Percentiles rank a stretch among this genome's conserved stretches.
Conservation (phyloP, 2,888 invertebrate genomes). For the Anodontia alba region DNA sequence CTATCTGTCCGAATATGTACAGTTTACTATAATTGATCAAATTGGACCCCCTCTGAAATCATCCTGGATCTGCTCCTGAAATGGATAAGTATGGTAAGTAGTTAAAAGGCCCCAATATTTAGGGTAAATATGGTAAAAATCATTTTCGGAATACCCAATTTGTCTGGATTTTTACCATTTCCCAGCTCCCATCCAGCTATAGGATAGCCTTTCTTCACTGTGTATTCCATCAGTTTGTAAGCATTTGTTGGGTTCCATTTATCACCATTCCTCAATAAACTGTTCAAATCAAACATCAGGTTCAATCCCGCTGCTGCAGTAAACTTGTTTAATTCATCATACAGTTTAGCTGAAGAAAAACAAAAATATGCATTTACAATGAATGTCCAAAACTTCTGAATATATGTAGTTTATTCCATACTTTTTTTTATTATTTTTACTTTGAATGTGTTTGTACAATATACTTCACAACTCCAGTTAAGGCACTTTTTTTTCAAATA, state of each 20-base stretch:
- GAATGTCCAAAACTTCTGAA: not conserved
- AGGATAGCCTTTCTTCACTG: slow-evolving; percentile 86
- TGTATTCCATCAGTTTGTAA: slow-evolving; percentile 88
- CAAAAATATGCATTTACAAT: slow-evolving; percentile 13
- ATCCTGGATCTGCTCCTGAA: no score
- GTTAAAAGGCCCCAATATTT: no score
- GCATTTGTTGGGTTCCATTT: slow-evolving; percentile 90
- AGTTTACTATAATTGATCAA: no score
- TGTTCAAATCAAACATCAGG: slow-evolving; percentile 90
- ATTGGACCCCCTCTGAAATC: no score
- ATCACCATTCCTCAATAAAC: slow-evolving; percentile 87
- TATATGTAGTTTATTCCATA: not conserved
- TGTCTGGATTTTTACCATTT: no score
- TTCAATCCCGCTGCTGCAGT: slow-evolving; percentile 87
- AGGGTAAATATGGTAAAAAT: no score
- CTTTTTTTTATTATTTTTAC: not conserved
- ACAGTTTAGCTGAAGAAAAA: slow-evolving; percentile 85
- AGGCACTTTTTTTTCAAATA: no score
- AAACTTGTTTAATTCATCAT: slow-evolving; percentile 88
- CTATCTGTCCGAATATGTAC: no score
- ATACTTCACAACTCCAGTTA: no score
- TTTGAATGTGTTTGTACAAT: not conserved
- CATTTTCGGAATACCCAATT: no score
- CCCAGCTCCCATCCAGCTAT: slow-evolving; percentile 82
- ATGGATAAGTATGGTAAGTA: no score